phyloP scores from a whole-genome alignment of 2,113 vertebrate species.

The Globicephala melas region DNA sequence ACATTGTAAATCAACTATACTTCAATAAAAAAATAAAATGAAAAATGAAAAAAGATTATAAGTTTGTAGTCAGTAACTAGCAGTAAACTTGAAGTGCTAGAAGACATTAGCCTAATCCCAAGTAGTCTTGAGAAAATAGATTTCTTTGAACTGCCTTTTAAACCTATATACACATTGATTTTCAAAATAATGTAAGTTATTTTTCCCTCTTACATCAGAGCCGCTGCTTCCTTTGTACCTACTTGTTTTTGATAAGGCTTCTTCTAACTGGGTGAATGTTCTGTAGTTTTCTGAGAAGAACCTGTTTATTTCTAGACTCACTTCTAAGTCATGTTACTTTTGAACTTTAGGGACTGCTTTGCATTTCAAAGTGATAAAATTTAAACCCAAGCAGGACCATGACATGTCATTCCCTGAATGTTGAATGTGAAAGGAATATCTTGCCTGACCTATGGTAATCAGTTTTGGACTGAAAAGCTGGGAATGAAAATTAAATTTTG shows the following conservation, averaged over 20 bases:
- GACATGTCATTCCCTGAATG: not conserved
- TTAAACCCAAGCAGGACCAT: not conserved
- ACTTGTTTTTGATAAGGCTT: not conserved
- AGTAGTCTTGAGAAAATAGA: not conserved
- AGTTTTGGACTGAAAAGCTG: slow-evolving; percentile 51
- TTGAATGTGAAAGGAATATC: slow-evolving; percentile 52
- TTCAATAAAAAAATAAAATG: not conserved
- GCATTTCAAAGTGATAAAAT: not conserved
- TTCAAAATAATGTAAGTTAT: slow-evolving; percentile 61
- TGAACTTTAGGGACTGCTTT: not conserved
- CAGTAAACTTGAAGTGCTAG: slow-evolving; percentile 20
- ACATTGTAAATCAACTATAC: not conserved
- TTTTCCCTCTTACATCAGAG: slow-evolving; percentile 55
- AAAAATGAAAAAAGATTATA: not conserved
- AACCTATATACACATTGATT: not conserved
- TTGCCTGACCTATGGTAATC: slow-evolving; percentile 36
- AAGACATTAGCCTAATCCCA: not conserved
- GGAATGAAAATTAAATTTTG: slow-evolving; percentile 47
- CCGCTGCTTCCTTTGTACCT: not conserved
- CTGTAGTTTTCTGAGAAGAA: not conserved
- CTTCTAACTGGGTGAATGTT: not conserved
- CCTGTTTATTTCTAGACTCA: not conserved
- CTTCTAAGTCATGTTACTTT: not conserved
- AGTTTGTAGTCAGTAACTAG: slow-evolving; percentile 42
- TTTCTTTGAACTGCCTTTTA: slow-evolving; percentile 32